A percentile compares a stretch with the other conserved stretches of the same genome.
Evolutionary conservation across 2,797 vertebrate genomes (phyloP).

Genomic region (Pipistrellus nathusii): DNA sequence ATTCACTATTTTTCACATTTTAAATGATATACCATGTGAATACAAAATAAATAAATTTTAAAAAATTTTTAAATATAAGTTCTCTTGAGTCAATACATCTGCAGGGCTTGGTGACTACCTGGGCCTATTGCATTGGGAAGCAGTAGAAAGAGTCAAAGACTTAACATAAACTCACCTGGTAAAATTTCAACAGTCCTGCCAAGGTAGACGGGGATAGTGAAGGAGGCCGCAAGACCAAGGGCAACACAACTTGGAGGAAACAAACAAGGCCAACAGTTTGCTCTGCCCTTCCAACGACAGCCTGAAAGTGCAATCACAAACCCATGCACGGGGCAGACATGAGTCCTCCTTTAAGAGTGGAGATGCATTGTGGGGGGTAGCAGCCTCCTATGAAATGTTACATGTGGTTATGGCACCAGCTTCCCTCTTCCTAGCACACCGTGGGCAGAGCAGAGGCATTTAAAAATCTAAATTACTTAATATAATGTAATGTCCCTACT

Average conservation of each 20-base stretch:
- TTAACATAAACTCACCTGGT: neutral
- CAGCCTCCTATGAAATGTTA: neutral
- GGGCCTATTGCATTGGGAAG: neutral
- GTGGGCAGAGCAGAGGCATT: neutral
- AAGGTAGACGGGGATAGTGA: neutral
- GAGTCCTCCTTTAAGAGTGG: neutral
- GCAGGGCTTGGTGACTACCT: neutral
- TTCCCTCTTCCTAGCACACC: neutral
- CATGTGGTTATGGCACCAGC: neutral
- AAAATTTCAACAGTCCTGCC: neutral
- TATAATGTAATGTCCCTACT: too few relatives aligned
- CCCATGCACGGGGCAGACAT: neutral
- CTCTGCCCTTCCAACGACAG: neutral
- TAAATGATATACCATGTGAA: neutral
- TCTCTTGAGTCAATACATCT: neutral
- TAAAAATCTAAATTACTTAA: too few relatives aligned
- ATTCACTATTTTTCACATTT: constrained; percentile 1
- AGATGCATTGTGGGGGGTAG: rapidly evolving
- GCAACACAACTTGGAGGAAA: neutral
- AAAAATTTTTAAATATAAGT: neutral
- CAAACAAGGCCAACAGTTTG: neutral
- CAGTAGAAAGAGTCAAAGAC: neutral
- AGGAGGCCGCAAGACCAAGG: neutral
- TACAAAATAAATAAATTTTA: neutral
- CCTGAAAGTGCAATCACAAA: neutral